These are phyloP conservation scores for Enteromius treurensis DNA, from an alignment of 2,797 vertebrate genomes.

Conservation along the genomic window DNA sequence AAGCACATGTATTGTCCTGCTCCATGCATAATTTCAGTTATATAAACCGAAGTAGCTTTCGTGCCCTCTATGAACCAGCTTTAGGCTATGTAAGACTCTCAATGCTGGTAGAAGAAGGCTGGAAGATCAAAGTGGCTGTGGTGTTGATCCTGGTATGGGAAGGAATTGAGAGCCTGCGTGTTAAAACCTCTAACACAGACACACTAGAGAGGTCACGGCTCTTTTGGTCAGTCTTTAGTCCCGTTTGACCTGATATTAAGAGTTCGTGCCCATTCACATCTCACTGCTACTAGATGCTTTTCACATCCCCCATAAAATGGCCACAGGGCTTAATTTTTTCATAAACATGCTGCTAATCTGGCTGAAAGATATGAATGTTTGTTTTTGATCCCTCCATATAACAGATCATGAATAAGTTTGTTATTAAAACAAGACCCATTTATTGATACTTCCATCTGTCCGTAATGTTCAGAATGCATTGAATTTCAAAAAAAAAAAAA, in stretches of 20 bases:
- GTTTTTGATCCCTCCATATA: not conserved
- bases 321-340: not conserved
- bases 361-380: not conserved
- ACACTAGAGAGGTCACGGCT: slow-evolving; percentile 40
- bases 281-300: slow-evolving; percentile 43
- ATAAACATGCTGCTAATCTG: not conserved
- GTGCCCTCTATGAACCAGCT: slow-evolving; percentile 48
- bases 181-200: slow-evolving; percentile 67
- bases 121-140: slow-evolving; percentile 70
- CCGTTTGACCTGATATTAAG: slow-evolving; percentile 62
- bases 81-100: slow-evolving; percentile 48
- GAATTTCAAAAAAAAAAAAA: not conserved
- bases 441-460: not conserved
- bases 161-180: slow-evolving; percentile 76
- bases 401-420: not conserved
- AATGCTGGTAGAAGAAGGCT: slow-evolving; percentile 61
- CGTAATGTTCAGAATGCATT: not conserved
- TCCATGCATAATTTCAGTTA: slow-evolving; percentile 66
- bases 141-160: slow-evolving; percentile 70
- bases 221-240: slow-evolving; percentile 65
- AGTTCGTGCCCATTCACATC: slow-evolving; percentile 60
- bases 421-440: not conserved
- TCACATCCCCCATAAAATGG: slow-evolving; percentile 16
- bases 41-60: slow-evolving; percentile 61
- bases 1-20: slow-evolving; percentile 28